Evolutionary conservation across 2,888 invertebrate species (phyloP), one percentile per base, ranked within the genome.

Genomic region (Athrips mouffetella): DNA sequence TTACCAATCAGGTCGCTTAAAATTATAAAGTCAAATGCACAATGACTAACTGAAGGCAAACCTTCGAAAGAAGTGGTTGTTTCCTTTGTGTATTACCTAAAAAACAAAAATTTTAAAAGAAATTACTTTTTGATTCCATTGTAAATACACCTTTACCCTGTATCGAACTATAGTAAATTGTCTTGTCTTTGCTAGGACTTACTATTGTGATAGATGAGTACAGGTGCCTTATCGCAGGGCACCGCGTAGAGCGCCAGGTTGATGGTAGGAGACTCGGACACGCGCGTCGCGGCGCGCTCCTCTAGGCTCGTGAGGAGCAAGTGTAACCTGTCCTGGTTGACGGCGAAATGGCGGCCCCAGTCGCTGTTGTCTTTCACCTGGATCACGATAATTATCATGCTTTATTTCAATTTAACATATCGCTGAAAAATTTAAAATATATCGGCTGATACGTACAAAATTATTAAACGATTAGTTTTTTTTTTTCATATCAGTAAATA

Each of bases 231-330:
- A 31, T 90, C 86, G 69, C 95, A 94, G 1, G 94, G 93, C 23
- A 95, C 92, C 33, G 94, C 90, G 78, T 96, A 98, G 1, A 96
- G 88, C 6, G 97, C 93, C 57, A 98, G 90, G 86, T 97, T 96
- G 46, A 98, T 86, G 29, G 93, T 92, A 0, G 97, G 95, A 60
- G 93, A 91, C 53, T 92, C 92, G 0, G 96, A 94, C 18, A 96
- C 94, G 62, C 95, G 95, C 11, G 95, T 93, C 52, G 95, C 96
- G 27, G 97, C 89, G 77, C 96, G 95, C 59, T 94, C 94, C 67
- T 98, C 98, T 51, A 98, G 86, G 0, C 94, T 93, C 0, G 97
- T 97, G 45, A 98, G 94, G 35, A 97, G 90, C 52, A 94, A 92
- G 0, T 95, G 96, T 51, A 98, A 85, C 16, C 94, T 90, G 15